Percentiles rank a stretch among this genome's conserved stretches.
These are phyloP conservation scores for Sympetrum striolatum DNA, from an alignment of 2,888 invertebrate species.

Conservation along the genomic window DNA sequence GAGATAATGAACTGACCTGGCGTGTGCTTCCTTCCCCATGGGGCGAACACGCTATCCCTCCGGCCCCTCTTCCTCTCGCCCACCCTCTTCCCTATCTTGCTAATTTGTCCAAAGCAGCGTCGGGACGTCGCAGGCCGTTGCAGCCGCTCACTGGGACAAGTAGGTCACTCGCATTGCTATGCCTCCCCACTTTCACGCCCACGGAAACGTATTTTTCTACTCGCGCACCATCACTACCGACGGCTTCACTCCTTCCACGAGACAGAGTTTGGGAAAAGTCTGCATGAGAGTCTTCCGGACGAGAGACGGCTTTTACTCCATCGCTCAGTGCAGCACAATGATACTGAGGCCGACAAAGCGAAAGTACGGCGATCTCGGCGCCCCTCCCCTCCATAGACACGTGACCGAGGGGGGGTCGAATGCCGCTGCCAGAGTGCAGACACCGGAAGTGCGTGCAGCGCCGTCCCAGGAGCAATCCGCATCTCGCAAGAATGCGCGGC, in stretches of 20 bases:
- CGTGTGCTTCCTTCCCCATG: conserved; percentile 27
- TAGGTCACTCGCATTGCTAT: no score
- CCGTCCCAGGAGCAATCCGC: background rate
- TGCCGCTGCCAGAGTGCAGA: background rate
- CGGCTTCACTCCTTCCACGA: background rate
- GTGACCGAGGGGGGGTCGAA: conserved; percentile 25
- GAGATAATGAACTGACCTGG: conserved; percentile 30
- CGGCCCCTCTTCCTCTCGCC: conserved; percentile 11
- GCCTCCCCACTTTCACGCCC: no score
- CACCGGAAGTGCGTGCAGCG: conserved; percentile 20
- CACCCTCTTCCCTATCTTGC: conserved; percentile 30
- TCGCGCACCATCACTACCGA: background rate
- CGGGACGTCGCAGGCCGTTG: background rate
- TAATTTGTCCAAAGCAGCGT: background rate
- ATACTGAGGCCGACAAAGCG: conserved; percentile 41
- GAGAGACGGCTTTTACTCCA: background rate
- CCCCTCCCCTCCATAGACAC: background rate
- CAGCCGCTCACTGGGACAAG: no score
- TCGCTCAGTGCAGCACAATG: conserved; percentile 1
- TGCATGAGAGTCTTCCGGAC: background rate
- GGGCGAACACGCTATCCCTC: conserved; percentile 2
- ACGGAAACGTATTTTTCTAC: no score
- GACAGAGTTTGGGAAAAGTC: background rate
- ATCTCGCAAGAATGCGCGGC: background rate
- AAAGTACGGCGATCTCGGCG: background rate